Evolutionary conservation across 2,797 vertebrate genomes (phyloP).

Genomic region (Steatocranus sp.): DNA sequence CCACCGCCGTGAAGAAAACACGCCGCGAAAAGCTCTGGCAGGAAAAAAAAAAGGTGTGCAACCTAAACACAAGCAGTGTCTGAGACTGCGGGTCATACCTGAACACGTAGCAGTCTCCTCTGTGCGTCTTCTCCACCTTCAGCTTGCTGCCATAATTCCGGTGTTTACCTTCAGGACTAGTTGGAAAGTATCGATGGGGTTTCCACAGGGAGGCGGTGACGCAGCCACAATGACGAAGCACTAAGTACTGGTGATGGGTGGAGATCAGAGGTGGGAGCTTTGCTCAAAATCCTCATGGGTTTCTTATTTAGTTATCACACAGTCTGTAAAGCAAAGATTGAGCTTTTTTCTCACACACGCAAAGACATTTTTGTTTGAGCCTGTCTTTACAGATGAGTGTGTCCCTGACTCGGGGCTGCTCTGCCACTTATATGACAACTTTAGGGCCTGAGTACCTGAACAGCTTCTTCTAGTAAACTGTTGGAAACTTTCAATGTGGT

Average conservation of each 20-base stretch:
- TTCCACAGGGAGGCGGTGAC: slow-evolving; percentile 55
- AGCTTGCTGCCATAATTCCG: slow-evolving; percentile 1
- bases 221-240: slow-evolving; percentile 61
- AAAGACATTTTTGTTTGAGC: background rate
- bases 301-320: background rate
- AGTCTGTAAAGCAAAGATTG: background rate
- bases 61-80: background rate
- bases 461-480: too few species aligned
- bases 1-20: background rate
- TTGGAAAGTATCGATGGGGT: slow-evolving; percentile 22
- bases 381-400: background rate
- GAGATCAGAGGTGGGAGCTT: slow-evolving; percentile 35
- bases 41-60: background rate
- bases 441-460: background rate
- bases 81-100: slow-evolving; percentile 48
- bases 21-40: background rate
- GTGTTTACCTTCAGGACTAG: slow-evolving; percentile 17
- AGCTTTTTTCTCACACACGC: background rate
- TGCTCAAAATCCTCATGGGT: background rate
- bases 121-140: background rate
- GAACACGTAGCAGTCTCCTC: slow-evolving; percentile 1
- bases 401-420: background rate
- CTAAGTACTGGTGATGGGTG: slow-evolving; percentile 42
- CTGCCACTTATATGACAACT: background rate
- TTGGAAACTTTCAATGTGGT: background rate